Base-by-base conservation (phyloP, 2,113 vertebrate species). In the Oncorhynchus gorbuscha region DNA sequence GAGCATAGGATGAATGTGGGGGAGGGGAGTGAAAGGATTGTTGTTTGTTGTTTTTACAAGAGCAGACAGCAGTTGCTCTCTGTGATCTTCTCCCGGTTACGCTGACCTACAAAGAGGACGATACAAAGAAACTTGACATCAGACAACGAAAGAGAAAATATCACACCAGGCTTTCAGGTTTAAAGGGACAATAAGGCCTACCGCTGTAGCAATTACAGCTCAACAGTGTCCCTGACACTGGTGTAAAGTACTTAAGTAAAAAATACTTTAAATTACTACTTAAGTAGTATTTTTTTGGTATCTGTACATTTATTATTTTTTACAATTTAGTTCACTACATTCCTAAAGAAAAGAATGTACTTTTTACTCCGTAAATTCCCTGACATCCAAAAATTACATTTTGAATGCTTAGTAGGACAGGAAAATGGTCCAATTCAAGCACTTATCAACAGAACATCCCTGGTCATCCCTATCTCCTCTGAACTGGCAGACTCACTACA, bases 21-120 rank as follows among this genome's bases (percentile, higher is more conserved):
- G 70, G 81, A 59, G 59, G 55, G 0, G 1, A 22, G 39, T 11
- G 39, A 39, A 71, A 35, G 45, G 75, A 73, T 39, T 59, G 71
- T 11, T 14, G 66, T 70, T 75, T 75, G 80, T 72, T 71, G 51
- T 55, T 55, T 90, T 94, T 92, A 94, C 91, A 94, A 90, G 84
- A 94, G 90, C 81, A 94, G 90, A 76, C 94, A 94, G 90, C 94
- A 95, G 87, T 93, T 95, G 90, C 93, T 95, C 87, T 95, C 94
- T 92, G 93, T 93, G 59, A 93, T 93, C 89, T 95, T 95, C 89
- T 94, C 94, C 85, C 93, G 86, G 90, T 95, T 95, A 86, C 93
- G 91, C 84, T 94, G 93, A 89, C 93, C 94, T 93, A 79, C 16
- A 83, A 78, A 85, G 66, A 83, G 58, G 82, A 59, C 81, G 58